Evolutionary conservation across 2,113 vertebrate genomes (phyloP).

Genomic region (Eolophus roseicapilla): DNA sequence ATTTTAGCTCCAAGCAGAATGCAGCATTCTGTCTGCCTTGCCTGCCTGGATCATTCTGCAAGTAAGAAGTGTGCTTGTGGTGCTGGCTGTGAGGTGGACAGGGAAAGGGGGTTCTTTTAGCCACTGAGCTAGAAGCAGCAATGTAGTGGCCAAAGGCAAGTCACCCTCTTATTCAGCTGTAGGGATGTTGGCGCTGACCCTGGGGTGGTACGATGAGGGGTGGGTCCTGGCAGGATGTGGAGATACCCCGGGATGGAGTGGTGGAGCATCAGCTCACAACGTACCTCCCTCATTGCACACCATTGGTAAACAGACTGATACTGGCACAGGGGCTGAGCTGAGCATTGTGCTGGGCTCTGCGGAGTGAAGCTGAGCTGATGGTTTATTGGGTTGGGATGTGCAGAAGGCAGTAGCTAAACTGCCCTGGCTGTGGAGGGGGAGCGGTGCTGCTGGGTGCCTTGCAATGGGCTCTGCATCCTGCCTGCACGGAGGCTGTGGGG

Average conservation of each 20-base stretch:
- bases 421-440: background rate
- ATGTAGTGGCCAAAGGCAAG: no score
- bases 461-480: accelerated
- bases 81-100: no score
- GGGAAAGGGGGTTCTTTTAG: no score
- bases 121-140: no score
- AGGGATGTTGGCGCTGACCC: no score
- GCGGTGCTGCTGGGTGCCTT: background rate
- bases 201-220: background rate
- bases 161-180: no score
- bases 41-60: no score
- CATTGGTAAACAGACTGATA: background rate
- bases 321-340: background rate
- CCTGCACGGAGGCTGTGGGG: accelerated
- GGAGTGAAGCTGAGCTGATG: background rate
- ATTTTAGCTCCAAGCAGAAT: no score
- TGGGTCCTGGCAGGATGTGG: background rate
- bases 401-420: background rate
- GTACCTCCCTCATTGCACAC: background rate
- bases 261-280: no score
- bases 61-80: no score
- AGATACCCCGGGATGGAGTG: no score
- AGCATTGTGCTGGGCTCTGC: background rate
- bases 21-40: no score
- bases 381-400: background rate